phyloP scores from a whole-genome alignment of 2,113 vertebrate genomes.

The Spheniscus mendiculus region DNA sequence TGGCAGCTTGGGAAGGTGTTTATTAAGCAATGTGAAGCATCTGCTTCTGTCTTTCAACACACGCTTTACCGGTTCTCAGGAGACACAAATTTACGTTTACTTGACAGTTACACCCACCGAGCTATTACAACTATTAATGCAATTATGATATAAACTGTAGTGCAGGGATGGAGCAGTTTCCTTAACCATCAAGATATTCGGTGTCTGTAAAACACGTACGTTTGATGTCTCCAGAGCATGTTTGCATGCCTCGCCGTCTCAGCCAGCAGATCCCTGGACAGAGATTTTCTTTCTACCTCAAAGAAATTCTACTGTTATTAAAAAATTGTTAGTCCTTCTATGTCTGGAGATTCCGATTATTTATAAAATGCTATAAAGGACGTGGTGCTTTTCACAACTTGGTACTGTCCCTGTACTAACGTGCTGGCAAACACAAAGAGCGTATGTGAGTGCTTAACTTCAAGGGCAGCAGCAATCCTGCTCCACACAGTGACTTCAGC shows the following conservation, averaged over 20 bases:
- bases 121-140: neutral
- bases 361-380: neutral
- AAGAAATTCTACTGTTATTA: neutral
- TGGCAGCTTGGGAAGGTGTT: neutral
- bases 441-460: neutral
- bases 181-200: neutral
- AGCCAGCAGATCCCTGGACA: neutral
- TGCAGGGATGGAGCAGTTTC: neutral
- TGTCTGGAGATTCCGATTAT: neutral
- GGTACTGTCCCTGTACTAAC: neutral
- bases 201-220: neutral
- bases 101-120: neutral
- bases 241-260: neutral
- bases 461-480: neutral
- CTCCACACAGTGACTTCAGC: neutral
- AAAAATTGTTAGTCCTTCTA: neutral
- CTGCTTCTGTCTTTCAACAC: neutral
- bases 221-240: neutral
- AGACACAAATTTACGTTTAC: neutral
- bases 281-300: neutral
- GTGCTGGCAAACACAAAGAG: neutral
- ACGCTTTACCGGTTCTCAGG: neutral
- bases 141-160: neutral
- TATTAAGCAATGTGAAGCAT: neutral
- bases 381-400: neutral